Evolutionary conservation across 2,888 invertebrate species (phyloP).

Genomic region (Carpatolechia fugitivella): DNA sequence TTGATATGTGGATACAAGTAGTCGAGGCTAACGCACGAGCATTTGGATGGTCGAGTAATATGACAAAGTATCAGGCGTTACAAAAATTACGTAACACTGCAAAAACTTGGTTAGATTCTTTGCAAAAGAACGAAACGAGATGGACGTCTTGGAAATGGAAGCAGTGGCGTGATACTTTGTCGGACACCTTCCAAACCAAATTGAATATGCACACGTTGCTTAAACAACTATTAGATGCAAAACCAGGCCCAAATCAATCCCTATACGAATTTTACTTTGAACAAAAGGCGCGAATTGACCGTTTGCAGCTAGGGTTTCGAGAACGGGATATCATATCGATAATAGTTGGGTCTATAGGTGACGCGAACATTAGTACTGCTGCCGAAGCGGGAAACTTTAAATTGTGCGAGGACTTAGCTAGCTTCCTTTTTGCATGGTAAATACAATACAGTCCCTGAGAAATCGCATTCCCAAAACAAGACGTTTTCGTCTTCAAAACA

Average conservation of each 20-base stretch:
- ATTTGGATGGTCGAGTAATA: conserved; percentile 30
- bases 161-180: conserved; percentile 28
- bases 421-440: no score
- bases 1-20: conserved; percentile 30
- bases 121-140: conserved; percentile 27
- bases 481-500: no score
- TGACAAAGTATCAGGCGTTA: conserved; percentile 26
- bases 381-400: no score
- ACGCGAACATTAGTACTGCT: no score
- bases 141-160: conserved; percentile 32
- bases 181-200: conserved; percentile 26
- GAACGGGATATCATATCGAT: conserved; percentile 28
- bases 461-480: no score
- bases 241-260: conserved; percentile 20
- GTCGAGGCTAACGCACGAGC: conserved; percentile 29
- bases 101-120: conserved; percentile 30
- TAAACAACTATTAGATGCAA: conserved; percentile 21
- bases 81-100: no score
- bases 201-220: conserved; percentile 26
- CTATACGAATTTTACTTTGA: conserved; percentile 30
- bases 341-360: conserved; percentile 24
- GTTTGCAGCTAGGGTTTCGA: conserved; percentile 22
- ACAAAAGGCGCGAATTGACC: conserved; percentile 26
- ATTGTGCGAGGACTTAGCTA: no score
- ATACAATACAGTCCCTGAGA: no score